These are phyloP conservation scores for Acheta domesticus DNA, from an alignment of 2,888 invertebrate genomes.

Conservation along the genomic window DNA sequence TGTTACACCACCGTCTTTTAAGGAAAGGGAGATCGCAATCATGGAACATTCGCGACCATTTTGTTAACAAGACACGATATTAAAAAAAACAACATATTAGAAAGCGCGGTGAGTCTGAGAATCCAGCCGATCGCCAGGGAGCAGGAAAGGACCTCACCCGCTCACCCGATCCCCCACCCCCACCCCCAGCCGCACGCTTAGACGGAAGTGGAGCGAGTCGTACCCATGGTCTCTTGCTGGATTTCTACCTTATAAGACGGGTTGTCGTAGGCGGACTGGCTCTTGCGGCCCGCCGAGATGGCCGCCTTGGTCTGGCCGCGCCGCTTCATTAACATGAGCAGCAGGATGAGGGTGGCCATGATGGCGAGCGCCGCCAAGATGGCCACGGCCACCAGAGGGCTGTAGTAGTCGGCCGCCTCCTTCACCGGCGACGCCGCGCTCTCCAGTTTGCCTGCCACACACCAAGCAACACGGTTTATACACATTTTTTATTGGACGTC, in stretches of 20 bases:
- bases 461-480: not conserved
- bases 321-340: conserved; percentile 74
- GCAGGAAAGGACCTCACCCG: not conserved
- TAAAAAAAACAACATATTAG: too few species aligned
- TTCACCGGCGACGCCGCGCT: conserved; percentile 41
- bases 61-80: too few species aligned
- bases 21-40: too few species aligned
- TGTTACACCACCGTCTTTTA: too few species aligned
- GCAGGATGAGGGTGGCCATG: conserved; percentile 72
- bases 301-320: conserved; percentile 69
- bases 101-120: too few species aligned
- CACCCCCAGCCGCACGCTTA: not conserved
- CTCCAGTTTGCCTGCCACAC: conserved; percentile 53
- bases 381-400: conserved; percentile 82
- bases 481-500: too few species aligned
- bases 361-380: conserved; percentile 83
- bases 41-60: too few species aligned
- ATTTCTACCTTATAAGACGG: conserved; percentile 91
- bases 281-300: conserved; percentile 73
- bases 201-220: conserved; percentile 31
- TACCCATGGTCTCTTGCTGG: conserved; percentile 90
- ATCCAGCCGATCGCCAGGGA: too few species aligned
- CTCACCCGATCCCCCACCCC: not conserved
- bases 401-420: conserved; percentile 71
- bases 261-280: conserved; percentile 73